Evolutionary conservation across 2,888 invertebrate genomes (phyloP), one percentile per base, ranked within the genome.

Genomic region (Lasioglossum pauxillum): DNA sequence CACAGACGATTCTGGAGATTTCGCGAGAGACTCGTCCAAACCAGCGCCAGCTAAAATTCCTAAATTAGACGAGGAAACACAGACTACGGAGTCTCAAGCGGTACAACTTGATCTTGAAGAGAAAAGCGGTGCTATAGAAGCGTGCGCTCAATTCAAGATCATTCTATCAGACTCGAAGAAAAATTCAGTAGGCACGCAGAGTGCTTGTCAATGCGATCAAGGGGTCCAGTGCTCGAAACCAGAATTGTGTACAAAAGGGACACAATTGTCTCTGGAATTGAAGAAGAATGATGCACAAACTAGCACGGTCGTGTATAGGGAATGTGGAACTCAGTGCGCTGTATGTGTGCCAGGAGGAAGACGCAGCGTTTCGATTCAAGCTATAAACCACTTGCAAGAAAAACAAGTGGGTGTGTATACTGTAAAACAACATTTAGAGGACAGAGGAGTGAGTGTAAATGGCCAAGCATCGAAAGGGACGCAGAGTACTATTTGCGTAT

Each of bases 401-500:
- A 38, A 75, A 19, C 31, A 71, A 46, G 19, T 35, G 19, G 38
- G 46, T 5, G 53, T 49, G 35, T 31, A 27, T 67, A 46, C 23
- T 3, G 49, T 10, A 12, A 67, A 16, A 35, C 35, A 67, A 69
- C 3, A 27, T 57, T 23, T 38, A n/a, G 80, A 85, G 2, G 77
- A 74, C 35, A 72, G 78, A 19, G 49, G n/a, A 35, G 73, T 73
- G 46, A 83, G 84, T 71, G 78, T 78, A 4, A 27, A 67, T 1
- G 60, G 86, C 60, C 74, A 80, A 60, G 44, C 27, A 27, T 46
- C 82, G 16, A 80, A 83, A 38, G 67, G 74, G 31, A 75, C 79
- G 16, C 88, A 84, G 23, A 80, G 67, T 60, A 80, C 60, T 0
- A 14, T 82, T 53, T 84, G 75, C 60, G 73, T 77, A 2, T 84